Evolutionary conservation across 2,888 invertebrate species (phyloP).

Genomic region (Andrena camellia): DNA sequence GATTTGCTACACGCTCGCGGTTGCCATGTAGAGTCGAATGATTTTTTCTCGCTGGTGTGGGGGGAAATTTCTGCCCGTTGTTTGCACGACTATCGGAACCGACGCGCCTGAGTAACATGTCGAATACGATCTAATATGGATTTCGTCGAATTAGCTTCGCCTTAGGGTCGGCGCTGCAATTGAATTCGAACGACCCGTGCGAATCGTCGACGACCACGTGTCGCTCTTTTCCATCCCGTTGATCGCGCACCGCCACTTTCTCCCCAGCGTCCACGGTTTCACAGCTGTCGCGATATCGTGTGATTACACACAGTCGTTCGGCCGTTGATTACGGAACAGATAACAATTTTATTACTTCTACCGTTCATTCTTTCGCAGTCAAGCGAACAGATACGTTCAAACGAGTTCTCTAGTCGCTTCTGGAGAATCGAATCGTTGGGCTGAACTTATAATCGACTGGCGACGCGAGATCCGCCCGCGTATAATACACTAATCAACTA

Average conservation of each 20-base stretch:
- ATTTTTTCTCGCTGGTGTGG: constrained; percentile 1
- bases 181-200: constrained; percentile 20
- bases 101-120: constrained; percentile 8
- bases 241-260: constrained; percentile 10
- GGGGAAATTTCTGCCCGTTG: constrained; percentile 18
- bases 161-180: not conserved
- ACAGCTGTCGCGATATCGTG: not conserved
- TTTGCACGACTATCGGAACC: not conserved
- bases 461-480: constrained; percentile 30
- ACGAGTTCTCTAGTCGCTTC: constrained; percentile 27
- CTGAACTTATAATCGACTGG: constrained; percentile 11
- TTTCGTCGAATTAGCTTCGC: constrained; percentile 1
- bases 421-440: not conserved
- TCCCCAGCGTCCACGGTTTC: not conserved
- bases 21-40: not conserved
- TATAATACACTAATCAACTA: constrained; percentile 39
- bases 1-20: constrained; percentile 3
- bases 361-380: constrained; percentile 5
- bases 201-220: constrained; percentile 9
- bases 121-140: constrained; percentile 11
- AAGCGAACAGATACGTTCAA: constrained; percentile 18
- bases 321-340: constrained; percentile 14
- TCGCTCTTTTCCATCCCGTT: not conserved
- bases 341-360: constrained; percentile 27
- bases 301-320: constrained; percentile 3